These are phyloP conservation scores for Latrodectus elegans DNA, from an alignment of 2,888 invertebrate genomes.

Conservation along the genomic window DNA sequence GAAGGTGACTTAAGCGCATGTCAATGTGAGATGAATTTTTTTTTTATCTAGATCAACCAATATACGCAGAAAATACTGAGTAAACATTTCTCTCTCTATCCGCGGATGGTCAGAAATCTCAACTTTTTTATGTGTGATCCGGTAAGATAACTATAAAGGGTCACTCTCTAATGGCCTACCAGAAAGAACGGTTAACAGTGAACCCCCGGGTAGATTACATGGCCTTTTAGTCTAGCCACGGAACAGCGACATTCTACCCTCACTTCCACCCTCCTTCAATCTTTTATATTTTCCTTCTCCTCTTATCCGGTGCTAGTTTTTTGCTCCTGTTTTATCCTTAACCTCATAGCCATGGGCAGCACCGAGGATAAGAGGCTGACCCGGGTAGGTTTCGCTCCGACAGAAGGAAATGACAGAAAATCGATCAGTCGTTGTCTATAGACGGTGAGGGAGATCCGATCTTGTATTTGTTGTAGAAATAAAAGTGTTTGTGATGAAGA, in stretches of 20 bases:
- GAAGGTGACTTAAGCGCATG: too few species aligned
- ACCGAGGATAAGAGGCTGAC: slow-evolving; percentile 50
- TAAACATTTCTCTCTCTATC: background rate
- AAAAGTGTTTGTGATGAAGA: slow-evolving; percentile 62
- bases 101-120: slow-evolving; percentile 32
- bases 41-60: background rate
- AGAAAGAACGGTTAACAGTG: slow-evolving; percentile 20
- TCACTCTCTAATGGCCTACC: slow-evolving; percentile 36
- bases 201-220: slow-evolving; percentile 50
- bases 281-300: slow-evolving; percentile 12
- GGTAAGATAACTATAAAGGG: slow-evolving; percentile 35
- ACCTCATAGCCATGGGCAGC: slow-evolving; percentile 54
- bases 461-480: slow-evolving; percentile 59
- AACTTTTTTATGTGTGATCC: slow-evolving; percentile 32
- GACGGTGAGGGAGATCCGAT: slow-evolving; percentile 16
- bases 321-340: slow-evolving; percentile 26
- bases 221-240: slow-evolving; percentile 46
- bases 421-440: slow-evolving; percentile 52
- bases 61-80: background rate
- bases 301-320: slow-evolving; percentile 35
- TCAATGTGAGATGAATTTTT: too few species aligned
- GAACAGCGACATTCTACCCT: slow-evolving; percentile 22
- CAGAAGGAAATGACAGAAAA: slow-evolving; percentile 61
- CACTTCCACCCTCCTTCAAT: slow-evolving; percentile 16
- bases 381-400: slow-evolving; percentile 46